Base-by-base conservation (phyloP, 2,797 vertebrate species). In the Glossophaga mutica region DNA sequence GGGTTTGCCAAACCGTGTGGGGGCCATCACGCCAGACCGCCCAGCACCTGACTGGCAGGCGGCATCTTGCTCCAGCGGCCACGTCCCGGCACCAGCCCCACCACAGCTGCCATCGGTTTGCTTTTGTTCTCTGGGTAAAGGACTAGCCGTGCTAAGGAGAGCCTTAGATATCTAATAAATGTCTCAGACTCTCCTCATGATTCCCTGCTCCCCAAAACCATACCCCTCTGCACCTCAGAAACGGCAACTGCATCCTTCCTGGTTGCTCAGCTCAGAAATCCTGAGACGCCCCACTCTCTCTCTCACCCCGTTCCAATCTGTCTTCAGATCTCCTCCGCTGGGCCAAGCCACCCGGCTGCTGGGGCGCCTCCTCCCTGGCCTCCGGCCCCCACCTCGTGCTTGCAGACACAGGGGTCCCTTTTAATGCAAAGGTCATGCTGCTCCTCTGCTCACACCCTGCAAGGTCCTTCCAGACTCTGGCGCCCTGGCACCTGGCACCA, bases 1-100 rank as follows among this genome's bases (percentile, higher is more conserved):
- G 34, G 21, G 24, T 34, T 37, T 76, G 82, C 71, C 3, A 29
- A 15, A 34, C 12, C 9, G 5, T 24, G 16, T 0, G 2, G 42
- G 34, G 19, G n/a, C 46, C 37, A 4, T 12, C 0, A 2, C 29
- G 42, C 34, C 6, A 42, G 57, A 11, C 2, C 5, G 1, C 39
- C 39, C 16, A 5, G 68, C 32, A 4, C 18, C 46, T 2, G 9
- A 32, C 44, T 1, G 8, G 3, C n/a, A n/a, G 52, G 65, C 2
- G 9, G 8, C n/a, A 32, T 34, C 55, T 0, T 0, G 16, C 16
- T 24, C 55, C 26, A 11, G 9, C 0, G 3, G 62, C 48, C 77
- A 10, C 26, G 4, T 29, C 29, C 11, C 12, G 22, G 83, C 52
- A 2, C 70, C 11, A 16, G 42, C 24, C 46, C 22, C 15, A 6